phyloP scores from a whole-genome alignment of 2,888 invertebrate genomes.

The Dioctria rufipes region DNA sequence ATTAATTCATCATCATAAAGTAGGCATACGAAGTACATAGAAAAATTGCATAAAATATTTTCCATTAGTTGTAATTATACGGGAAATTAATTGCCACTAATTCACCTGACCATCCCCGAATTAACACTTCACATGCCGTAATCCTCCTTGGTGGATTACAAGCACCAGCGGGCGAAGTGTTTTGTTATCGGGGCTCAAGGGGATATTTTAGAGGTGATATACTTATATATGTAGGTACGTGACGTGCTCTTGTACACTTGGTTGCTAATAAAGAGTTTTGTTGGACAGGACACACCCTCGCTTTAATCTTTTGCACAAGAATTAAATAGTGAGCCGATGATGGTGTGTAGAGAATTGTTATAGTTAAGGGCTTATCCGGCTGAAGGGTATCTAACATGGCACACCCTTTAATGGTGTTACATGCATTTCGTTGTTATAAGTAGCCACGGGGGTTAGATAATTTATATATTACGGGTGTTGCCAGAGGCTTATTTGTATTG shows the following conservation, averaged over 20 bases:
- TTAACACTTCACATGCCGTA: conserved; percentile 39
- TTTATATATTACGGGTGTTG: neutral
- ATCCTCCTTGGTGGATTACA: conserved; percentile 25
- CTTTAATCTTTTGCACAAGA: conserved; percentile 32
- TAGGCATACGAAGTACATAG: neutral
- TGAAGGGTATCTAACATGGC: conserved; percentile 1
- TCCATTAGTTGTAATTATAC: conserved; percentile 33
- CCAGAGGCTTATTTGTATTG: neutral
- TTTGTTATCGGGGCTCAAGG: conserved; percentile 31
- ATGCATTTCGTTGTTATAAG: neutral
- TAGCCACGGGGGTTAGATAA: neutral
- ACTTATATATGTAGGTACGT: neutral
- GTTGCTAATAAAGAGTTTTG: conserved; percentile 36
- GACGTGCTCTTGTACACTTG: neutral
- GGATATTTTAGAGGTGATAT: neutral
- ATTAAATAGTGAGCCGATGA: conserved; percentile 32
- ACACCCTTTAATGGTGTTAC: neutral
- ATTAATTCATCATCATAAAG: too few species aligned
- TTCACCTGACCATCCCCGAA: conserved; percentile 42
- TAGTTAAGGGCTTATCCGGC: conserved; percentile 18
- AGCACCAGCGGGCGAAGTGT: neutral
- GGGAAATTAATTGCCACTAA: conserved; percentile 46
- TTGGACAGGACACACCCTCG: conserved; percentile 31
- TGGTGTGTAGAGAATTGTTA: neutral
- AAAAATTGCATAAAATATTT: neutral